Conservation (phyloP, 2,113 vertebrate genomes). For the Cheirogaleus medius region DNA sequence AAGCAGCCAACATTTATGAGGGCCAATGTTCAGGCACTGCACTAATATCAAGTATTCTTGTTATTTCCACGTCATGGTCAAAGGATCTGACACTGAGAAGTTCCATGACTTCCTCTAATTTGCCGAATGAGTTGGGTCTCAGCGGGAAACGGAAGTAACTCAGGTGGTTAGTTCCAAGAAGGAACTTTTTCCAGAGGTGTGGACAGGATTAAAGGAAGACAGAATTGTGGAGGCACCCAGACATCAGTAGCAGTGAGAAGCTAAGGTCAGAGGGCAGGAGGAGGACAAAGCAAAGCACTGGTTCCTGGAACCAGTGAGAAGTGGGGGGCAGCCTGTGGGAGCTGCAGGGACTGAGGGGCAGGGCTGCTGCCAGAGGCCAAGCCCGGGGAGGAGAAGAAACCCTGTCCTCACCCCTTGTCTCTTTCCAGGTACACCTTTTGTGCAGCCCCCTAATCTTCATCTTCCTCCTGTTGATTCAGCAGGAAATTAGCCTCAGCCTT, state of each 20-base stretch:
- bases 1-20: background rate
- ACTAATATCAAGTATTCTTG: background rate
- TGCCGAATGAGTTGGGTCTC: background rate
- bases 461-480: background rate
- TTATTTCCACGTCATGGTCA: background rate
- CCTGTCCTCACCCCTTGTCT: background rate
- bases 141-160: background rate
- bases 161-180: background rate
- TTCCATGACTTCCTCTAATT: background rate
- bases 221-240: background rate
- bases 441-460: background rate
- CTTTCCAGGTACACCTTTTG: background rate
- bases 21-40: background rate
- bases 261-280: background rate
- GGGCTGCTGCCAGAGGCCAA: background rate
- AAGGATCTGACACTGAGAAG: background rate
- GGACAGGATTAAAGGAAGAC: background rate
- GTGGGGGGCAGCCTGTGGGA: rapidly evolving
- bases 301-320: background rate
- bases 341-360: background rate
- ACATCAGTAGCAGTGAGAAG: background rate
- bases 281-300: background rate
- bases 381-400: too few species aligned
- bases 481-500: background rate
- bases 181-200: background rate